Base-by-base conservation (phyloP, 2,888 invertebrate species). In the Gortyna flavago region DNA sequence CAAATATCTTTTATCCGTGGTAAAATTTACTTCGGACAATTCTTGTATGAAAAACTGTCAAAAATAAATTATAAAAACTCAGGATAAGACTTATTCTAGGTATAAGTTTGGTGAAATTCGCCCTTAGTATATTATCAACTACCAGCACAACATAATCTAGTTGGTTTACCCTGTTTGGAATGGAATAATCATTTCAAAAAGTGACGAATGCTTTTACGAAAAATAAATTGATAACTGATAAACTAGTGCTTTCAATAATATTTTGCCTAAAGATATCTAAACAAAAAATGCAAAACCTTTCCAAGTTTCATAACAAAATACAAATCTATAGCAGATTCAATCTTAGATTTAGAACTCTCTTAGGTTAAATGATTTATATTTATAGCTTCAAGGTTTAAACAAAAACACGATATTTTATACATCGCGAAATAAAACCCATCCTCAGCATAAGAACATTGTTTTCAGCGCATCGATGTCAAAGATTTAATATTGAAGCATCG, bases 391-490 rank as follows among this genome's bases (percentile, higher is more conserved):
- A 48, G 11, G 6, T 51, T 51, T 41, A 4, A 38, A 69, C 11
- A 41, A 32, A 70, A 67, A 0, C n/a, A 8, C 29, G 38, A 8
- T 25, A 25, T 68, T 13, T 44, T 32, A 35, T 29, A 51, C n/a
- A 80, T 66, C 77, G 76, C 81, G 79, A 51, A 57, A 69, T 64
- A 74, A 64, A 77, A 77, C 75, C 89, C 84, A 75, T 4, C 25
- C 62, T 86, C 80, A 0, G 1, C 11, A 91, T 92, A 75, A 74
- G 66, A 51, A 35, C 85, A 76, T 86, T 90, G 91, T 93, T 92
- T 90, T 90, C 90, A 90, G 90, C 85, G 89, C 91, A 90, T 91
- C 88, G 90, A 90, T 91, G 89, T 91, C 91, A 90, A 90, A 91
- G 91, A 92, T 91, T 92, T 90, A 91, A 92, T 91, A 92, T 90